phyloP scores from a whole-genome alignment of 2,888 invertebrate genomes.

The Hipparchia semele region DNA sequence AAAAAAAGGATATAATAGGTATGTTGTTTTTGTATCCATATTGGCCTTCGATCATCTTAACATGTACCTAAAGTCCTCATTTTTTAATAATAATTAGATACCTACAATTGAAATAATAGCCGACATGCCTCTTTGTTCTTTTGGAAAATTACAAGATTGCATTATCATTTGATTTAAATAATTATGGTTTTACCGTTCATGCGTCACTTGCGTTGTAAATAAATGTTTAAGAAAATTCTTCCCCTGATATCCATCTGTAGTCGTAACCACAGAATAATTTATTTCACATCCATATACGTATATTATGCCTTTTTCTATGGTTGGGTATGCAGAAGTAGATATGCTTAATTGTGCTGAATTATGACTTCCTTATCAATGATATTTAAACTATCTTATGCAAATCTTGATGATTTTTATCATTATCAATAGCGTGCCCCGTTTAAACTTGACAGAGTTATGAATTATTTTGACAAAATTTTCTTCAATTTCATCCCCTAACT shows the following conservation, averaged over 20 bases:
- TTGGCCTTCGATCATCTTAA: background rate
- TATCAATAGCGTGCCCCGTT: too few relatives aligned
- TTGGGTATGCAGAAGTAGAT: too few relatives aligned
- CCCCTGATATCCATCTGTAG: constrained; percentile 24
- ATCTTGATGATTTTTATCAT: too few relatives aligned
- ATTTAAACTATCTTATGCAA: background rate
- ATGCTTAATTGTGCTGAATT: too few relatives aligned
- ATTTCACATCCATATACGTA: constrained; percentile 11
- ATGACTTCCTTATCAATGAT: background rate
- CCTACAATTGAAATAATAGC: background rate
- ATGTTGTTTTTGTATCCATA: constrained; percentile 1
- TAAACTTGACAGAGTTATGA: too few relatives aligned
- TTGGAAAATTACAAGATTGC: constrained; percentile 33
- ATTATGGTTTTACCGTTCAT: constrained; percentile 28
- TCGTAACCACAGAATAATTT: constrained; percentile 26
- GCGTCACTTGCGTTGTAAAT: constrained; percentile 27
- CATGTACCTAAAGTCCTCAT: background rate
- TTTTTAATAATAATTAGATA: background rate
- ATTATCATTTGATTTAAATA: constrained; percentile 32
- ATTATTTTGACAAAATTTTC: too few relatives aligned
- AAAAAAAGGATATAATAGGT: background rate
- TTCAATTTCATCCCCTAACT: too few relatives aligned
- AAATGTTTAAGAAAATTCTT: constrained; percentile 28
- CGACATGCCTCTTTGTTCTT: constrained; percentile 15
- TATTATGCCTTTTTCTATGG: background rate